Evolutionary conservation across 1,140 invertebrate genomes (phyloP), one percentile per base, ranked within the genome.

Genomic region (Zaprionus ornatus): DNA sequence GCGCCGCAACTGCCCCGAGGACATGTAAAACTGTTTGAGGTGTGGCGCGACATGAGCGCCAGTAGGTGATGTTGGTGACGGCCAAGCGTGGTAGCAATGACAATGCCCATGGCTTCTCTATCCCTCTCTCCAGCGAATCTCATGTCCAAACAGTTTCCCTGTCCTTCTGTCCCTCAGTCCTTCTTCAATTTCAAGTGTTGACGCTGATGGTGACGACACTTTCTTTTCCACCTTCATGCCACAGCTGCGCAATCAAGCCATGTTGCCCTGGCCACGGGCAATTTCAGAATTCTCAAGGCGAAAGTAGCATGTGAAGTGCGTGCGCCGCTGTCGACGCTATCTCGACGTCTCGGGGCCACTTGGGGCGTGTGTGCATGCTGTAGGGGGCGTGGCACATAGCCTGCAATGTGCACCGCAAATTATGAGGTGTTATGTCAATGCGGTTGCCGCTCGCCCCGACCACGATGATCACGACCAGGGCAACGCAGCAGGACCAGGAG

Each of bases 391-490:
- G 73, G 32, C 73, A 45, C 15, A 37, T 29, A 35, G 80, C 70
- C 83, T 77, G 79, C 83, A 87, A 67, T 79, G 77, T 88, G 78
- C 68, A 85, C 55, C 71, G 85, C 85, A 88, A 88, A 88, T 88
- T 88, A 88, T 88, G 85, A 88, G 85, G 85, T 88, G 85, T 88
- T 88, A 88, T 88, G 85, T 88, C 85, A 88, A 88, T 88, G 85
- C 75, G 66, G 52, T 59, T 77, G 66, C 42, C 72, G 52, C 52
- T 42, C n/a, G 40, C 54, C 63, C 52, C 76, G 23, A 29, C 35
- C 15, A 60, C 62, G 29, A 17, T 29, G 29, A 21, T 21, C 52
- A 21, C 35, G 23, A 10, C 23, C 15, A 54, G n/a, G 25, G 35
- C 37, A 42, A 3, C 37, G n/a, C n/a, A 45, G n/a, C 54, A 66